Percentiles rank a stretch among this genome's conserved stretches.
Evolutionary conservation across 2,113 vertebrate genomes (phyloP).

Genomic region (Chauna torquata): DNA sequence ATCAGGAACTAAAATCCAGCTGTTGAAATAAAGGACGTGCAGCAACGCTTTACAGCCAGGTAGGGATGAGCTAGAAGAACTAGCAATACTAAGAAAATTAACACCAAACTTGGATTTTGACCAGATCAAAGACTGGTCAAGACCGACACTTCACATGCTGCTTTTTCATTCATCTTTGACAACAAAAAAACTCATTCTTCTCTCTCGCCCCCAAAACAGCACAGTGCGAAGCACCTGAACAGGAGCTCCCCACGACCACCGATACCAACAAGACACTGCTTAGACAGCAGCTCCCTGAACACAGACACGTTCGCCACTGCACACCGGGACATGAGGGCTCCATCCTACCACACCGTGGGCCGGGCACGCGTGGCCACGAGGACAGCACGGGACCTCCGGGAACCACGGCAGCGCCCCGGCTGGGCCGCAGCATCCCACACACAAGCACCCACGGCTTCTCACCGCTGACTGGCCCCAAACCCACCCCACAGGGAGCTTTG

Average conservation of each 20-base stretch:
- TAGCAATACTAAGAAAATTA: fast-evolving
- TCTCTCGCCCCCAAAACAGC: background rate
- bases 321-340: too few species aligned
- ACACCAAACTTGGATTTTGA: background rate
- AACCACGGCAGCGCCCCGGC: background rate
- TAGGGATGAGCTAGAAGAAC: background rate
- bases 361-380: background rate
- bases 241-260: background rate
- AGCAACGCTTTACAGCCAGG: background rate
- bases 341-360: fast-evolving
- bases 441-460: fast-evolving
- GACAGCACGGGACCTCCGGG: fast-evolving
- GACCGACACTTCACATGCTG: background rate
- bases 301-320: background rate
- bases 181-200: background rate
- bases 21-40: background rate
- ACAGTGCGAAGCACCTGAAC: background rate
- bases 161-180: background rate
- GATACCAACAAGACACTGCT: background rate
- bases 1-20: background rate
- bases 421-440: background rate
- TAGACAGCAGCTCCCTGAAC: fast-evolving
- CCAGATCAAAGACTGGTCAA: background rate
- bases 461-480: background rate
- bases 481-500: background rate